phyloP scores from a whole-genome alignment of 2,797 vertebrate species.

The Tarsius wallacei region DNA sequence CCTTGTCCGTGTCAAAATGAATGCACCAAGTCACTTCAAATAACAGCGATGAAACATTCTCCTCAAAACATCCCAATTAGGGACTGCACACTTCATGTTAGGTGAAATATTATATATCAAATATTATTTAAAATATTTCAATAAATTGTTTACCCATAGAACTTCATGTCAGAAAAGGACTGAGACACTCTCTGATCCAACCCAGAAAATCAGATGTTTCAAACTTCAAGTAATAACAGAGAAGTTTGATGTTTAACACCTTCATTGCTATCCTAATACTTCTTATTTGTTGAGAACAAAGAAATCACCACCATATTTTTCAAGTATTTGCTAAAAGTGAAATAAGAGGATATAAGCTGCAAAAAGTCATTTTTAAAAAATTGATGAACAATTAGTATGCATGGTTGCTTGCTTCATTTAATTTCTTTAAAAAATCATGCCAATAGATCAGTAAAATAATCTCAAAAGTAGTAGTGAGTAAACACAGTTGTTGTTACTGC shows the following conservation, averaged over 20 bases:
- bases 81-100: neutral
- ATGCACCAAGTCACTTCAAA: neutral
- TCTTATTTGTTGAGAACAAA: neutral
- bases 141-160: neutral
- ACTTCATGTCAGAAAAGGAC: neutral
- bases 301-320: neutral
- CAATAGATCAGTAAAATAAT: neutral
- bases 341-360: neutral
- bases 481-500: neutral
- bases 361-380: slow-evolving; percentile 18
- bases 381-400: neutral
- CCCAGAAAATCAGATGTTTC: neutral
- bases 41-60: rapidly evolving
- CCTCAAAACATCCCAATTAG: neutral
- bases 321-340: neutral
- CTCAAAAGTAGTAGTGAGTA: neutral
- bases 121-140: neutral
- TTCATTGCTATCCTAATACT: neutral
- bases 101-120: neutral
- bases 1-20: slow-evolving; percentile 61
- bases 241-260: neutral
- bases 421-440: neutral
- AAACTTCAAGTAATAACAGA: neutral
- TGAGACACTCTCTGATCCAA: neutral
- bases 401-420: neutral